phyloP scores from a whole-genome alignment of 1,140 invertebrate genomes.

The Leptonema lineaticorne region DNA sequence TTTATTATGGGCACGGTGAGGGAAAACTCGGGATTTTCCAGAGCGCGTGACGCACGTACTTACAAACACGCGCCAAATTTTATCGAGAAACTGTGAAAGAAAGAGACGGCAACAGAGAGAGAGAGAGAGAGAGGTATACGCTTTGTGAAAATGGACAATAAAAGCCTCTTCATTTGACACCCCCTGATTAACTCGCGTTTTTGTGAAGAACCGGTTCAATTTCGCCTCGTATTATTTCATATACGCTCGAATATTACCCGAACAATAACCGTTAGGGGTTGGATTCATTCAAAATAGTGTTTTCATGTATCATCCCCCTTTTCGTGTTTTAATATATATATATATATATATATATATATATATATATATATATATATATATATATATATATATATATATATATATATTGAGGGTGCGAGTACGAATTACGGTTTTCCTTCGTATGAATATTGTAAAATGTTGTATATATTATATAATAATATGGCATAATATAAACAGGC shows the following conservation, averaged over 20 bases:
- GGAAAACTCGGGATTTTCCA: too few species aligned
- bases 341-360: neutral
- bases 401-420: too few species aligned
- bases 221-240: slow-evolving; percentile 1
- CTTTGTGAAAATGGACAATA: slow-evolving; percentile 28
- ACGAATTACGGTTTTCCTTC: too few species aligned
- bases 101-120: too few species aligned
- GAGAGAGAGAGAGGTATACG: too few species aligned
- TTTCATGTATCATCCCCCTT: neutral
- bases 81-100: too few species aligned
- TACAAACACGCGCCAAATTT: slow-evolving; percentile 8
- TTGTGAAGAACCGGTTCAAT: slow-evolving; percentile 6
- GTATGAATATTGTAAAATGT: too few species aligned
- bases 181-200: slow-evolving; percentile 26
- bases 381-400: too few species aligned
- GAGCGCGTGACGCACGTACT: too few species aligned
- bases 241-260: neutral
- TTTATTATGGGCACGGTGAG: slow-evolving; percentile 9
- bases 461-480: too few species aligned
- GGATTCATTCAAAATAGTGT: neutral
- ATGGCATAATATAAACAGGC: too few species aligned
- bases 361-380: too few species aligned
- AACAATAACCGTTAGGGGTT: neutral
- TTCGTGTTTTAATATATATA: neutral
- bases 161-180: slow-evolving; percentile 26